Base-by-base conservation (phyloP, 2,888 invertebrate genomes). In the Drosophila anceps region DNA sequence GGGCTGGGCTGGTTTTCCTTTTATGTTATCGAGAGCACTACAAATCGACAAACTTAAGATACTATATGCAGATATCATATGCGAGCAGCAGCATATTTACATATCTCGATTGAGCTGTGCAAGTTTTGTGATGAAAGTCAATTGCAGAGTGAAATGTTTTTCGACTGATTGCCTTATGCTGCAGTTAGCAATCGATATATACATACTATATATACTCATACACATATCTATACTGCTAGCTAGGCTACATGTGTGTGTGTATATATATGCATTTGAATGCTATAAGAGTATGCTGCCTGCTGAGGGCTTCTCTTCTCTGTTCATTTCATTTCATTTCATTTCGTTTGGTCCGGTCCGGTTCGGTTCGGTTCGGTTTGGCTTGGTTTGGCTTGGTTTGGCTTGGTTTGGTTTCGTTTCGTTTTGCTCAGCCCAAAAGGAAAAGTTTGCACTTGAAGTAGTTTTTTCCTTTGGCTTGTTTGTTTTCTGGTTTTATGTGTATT, bases 381-480 rank as follows among this genome's bases (percentile, higher is more conserved):
- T 50, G n/a, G 24, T 8, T 44, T 24, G 13, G 44, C 24, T 20
- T 43, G 18, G 48, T 12, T 48, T 48, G 29, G 48, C 31, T 48
- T n/a, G 18, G 50, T 50, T 50, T 50, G 7, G 24, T 50, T 60
- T 33, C 18, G 31, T 46, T 59, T 51, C 35, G 65, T 41, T 68
- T 35, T 20, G 54, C 39, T 43, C 39, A 13, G 43, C 43, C 41
- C n/a, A 58, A 63, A 80, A 63, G 80, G 65, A 73, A 84, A 82
- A 82, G 73, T 82, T 81, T 81, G 79, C 79, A 81, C 79, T 83
- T 83, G 58, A 71, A 83, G 84, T 79, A 69, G 69, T 76, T 79
- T 84, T 81, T 78, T 69, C 64, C 67, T 68, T 73, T 79, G 69
- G 72, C 78, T 69, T 62, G 68, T 54, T 69, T 79, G 68, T 44